Conservation (phyloP, 2,113 vertebrate genomes). For the Thalassoma bifasciatum region DNA sequence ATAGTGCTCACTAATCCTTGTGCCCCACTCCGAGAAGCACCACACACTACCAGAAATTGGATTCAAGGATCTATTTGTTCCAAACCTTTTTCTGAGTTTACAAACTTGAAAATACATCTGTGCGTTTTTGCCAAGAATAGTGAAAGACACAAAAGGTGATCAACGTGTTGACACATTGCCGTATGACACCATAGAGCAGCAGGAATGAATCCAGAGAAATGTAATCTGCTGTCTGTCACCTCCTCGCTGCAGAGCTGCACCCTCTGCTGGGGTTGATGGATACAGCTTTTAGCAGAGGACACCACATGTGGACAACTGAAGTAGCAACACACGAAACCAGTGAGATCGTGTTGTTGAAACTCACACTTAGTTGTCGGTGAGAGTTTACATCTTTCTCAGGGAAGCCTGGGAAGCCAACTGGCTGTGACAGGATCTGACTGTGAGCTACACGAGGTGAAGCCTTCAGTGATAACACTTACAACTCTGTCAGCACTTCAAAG, state of each 20-base stretch:
- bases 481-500: no score
- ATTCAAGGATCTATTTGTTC: neutral
- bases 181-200: neutral
- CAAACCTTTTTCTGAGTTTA: neutral
- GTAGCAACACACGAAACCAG: conserved; percentile 19
- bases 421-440: neutral
- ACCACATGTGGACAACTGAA: conserved; percentile 23
- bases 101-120: conserved; percentile 1
- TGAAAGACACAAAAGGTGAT: neutral
- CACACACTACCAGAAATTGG: conserved; percentile 37
- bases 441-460: neutral
- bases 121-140: neutral
- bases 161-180: neutral
- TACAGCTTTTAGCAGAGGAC: conserved; percentile 38
- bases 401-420: neutral
- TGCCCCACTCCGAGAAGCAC: conserved; percentile 53
- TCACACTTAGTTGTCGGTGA: neutral
- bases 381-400: conserved; percentile 15
- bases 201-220: conserved; percentile 36
- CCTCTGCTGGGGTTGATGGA: conserved; percentile 74
- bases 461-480: neutral
- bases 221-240: neutral
- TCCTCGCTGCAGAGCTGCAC: conserved; percentile 63
- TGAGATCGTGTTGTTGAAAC: conserved; percentile 20
- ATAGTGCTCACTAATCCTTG: conserved; percentile 75